Percentiles rank a stretch among this genome's conserved stretches.
These are phyloP conservation scores for Saxicola maurus DNA, from an alignment of 2,797 vertebrate genomes.

Conservation along the genomic window DNA sequence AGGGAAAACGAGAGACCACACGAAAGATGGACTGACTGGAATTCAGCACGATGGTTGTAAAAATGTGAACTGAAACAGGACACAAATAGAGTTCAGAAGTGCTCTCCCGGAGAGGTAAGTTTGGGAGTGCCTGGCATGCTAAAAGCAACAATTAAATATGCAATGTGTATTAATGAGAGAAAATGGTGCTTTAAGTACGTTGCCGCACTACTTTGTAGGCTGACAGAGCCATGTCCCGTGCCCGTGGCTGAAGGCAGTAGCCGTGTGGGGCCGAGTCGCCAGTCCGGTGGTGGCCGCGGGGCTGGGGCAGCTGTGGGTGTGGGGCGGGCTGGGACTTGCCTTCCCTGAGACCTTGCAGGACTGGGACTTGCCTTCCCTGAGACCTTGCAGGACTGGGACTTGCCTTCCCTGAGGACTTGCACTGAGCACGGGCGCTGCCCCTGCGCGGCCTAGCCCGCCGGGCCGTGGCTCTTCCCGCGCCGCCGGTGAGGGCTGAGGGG, in stretches of 20 bases:
- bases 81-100: neutral
- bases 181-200: rapidly evolving
- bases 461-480: neutral
- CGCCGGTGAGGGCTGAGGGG: neutral
- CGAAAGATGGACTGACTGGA: neutral
- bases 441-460: too few species aligned
- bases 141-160: neutral
- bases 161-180: rapidly evolving
- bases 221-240: rapidly evolving
- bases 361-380: neutral
- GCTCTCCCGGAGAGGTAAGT: neutral
- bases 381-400: neutral
- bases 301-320: too few species aligned
- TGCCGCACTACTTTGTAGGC: rapidly evolving
- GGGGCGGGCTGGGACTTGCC: neutral
- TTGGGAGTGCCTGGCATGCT: neutral
- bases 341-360: neutral
- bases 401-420: too few species aligned
- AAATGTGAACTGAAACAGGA: neutral
- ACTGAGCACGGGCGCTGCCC: rapidly evolving
- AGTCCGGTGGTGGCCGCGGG: rapidly evolving
- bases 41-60: rapidly evolving
- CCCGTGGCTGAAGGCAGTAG: neutral
- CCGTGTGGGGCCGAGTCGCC: neutral
- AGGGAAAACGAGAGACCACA: rapidly evolving